Evolutionary conservation across 2,797 vertebrate species (phyloP), one percentile per base, ranked within the genome.

Genomic region (Cyprinella venusta): DNA sequence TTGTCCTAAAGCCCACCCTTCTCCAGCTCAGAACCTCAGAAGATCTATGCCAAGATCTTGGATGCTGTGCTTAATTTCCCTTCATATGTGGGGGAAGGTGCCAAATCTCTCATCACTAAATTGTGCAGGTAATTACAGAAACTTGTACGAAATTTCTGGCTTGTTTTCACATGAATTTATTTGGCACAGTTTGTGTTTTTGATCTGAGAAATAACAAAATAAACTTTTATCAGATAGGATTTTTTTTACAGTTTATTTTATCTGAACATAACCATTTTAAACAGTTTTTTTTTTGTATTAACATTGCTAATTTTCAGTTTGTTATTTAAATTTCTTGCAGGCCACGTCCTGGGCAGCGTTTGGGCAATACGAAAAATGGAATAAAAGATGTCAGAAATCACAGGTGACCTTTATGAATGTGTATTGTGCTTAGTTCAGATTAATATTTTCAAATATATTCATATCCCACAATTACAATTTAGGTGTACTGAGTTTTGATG

Each of bases 361-460:
- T 95, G 86, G 95, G 95, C 84, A 96, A 96, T 88, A 96, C 94
- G 33, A 96, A 94, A 90, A 95, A 95, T 1, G 95, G 96, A 69
- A 95, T 96, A 82, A 94, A 93, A 87, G 94, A 95, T 56, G 90
- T 96, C 42, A 92, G 95, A 48, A 88, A 95, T 88, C 95, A 96
- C 91, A 94, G 95, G 95, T 96, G 89, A 89, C 71, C 24, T 63
- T 78, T 6, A 38, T 68, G 19, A 42, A 38, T 9, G 3, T 8
- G 30, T 48, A 61, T 80, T 30, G 26, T 6, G 6, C 19, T 21
- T 56, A 15, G 10, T 6, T 59, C 4, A 61, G 56, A 61, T 61
- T 6, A 15, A 61, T 26, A 61, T 26, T 61, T 26, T 26, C 24
- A 26, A 13, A 61, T 26, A 61, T 61, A 26, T 61, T 13, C 13